These are phyloP conservation scores for Pantherophis vulpinus DNA, from an alignment of 2,797 vertebrate genomes.

Conservation along the genomic window DNA sequence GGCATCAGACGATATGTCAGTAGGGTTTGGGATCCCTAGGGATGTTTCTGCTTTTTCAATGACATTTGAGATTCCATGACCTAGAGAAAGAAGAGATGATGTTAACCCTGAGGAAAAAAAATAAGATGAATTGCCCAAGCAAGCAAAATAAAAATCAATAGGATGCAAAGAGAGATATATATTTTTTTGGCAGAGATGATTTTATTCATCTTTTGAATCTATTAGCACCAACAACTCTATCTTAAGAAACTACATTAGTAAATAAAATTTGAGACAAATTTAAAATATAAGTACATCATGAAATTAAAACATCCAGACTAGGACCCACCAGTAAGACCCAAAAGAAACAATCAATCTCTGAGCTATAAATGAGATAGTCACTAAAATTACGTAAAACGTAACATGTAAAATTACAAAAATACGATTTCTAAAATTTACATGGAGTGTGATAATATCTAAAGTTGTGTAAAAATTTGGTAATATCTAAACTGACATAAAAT, in stretches of 20 bases:
- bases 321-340: background rate
- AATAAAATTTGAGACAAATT: background rate
- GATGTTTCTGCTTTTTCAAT: conserved; percentile 96
- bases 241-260: background rate
- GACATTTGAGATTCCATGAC: conserved; percentile 91
- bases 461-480: background rate
- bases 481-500: background rate
- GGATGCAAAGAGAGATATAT: background rate
- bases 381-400: background rate
- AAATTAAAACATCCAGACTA: background rate
- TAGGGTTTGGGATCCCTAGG: conserved; percentile 90
- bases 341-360: background rate
- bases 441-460: background rate
- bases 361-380: background rate
- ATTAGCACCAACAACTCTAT: background rate
- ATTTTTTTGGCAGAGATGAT: background rate
- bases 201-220: background rate
- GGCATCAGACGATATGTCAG: conserved; percentile 78
- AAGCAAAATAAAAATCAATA: conserved; percentile 36
- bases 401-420: background rate
- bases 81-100: conserved; percentile 67
- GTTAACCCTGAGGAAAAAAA: conserved; percentile 14
- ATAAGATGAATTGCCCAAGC: conserved; percentile 23
- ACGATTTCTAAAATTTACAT: background rate
- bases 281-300: background rate